A percentile compares a stretch with the other conserved stretches of the same genome.
phyloP scores from a whole-genome alignment of 2,888 invertebrate genomes.

The Cryptus armator region DNA sequence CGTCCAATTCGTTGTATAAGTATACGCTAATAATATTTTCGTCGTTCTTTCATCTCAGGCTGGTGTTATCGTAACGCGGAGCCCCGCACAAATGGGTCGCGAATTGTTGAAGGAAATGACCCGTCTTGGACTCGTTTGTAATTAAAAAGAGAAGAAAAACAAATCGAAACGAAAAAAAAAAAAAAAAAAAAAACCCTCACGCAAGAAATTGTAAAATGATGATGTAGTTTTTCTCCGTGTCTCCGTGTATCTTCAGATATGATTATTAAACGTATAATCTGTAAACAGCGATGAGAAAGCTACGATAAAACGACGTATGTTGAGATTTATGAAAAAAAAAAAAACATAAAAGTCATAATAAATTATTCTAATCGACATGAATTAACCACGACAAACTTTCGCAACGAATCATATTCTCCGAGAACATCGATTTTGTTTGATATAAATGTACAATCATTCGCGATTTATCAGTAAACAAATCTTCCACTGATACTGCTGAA shows the following conservation, averaged over 20 bases:
- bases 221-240: conserved; percentile 81
- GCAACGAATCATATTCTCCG: conserved; percentile 30
- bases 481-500: neutral
- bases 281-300: conserved; percentile 71
- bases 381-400: conserved; percentile 22
- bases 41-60: conserved; percentile 86
- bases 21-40: neutral
- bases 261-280: conserved; percentile 75
- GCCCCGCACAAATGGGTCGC: conserved; percentile 98
- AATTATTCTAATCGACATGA: conserved; percentile 77
- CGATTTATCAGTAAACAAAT: conserved; percentile 21
- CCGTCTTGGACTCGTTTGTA: conserved; percentile 87
- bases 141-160: conserved; percentile 69
- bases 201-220: conserved; percentile 73
- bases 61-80: conserved; percentile 97
- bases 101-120: conserved; percentile 96
- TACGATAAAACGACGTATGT: conserved; percentile 65
- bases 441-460: conserved; percentile 33
- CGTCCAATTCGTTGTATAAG: neutral
- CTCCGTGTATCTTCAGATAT: conserved; percentile 77
- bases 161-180: conserved; percentile 36
- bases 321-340: conserved; percentile 63
- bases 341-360: conserved; percentile 74
- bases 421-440: conserved; percentile 34
- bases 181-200: conserved; percentile 50